A percentile compares a stretch with the other conserved stretches of the same genome.
Evolutionary conservation across 2,113 vertebrate species (phyloP).

Genomic region (Proterorhinus semilunaris): DNA sequence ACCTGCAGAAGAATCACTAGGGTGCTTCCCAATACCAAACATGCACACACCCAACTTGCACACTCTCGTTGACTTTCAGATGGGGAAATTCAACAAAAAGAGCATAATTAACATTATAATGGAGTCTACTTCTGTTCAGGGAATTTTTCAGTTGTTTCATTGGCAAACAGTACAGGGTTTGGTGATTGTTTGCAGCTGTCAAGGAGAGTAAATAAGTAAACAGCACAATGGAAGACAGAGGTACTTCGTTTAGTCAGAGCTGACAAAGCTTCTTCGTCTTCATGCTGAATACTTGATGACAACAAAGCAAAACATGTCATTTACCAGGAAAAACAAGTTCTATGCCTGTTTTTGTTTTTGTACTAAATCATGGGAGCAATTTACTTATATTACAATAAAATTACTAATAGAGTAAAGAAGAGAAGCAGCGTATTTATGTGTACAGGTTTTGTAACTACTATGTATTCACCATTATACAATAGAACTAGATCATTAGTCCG

Average conservation of each 20-base stretch:
- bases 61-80: constrained; percentile 41
- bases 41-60: constrained; percentile 26
- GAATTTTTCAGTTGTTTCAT: constrained; percentile 46
- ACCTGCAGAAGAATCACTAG: constrained; percentile 73
- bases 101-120: constrained; percentile 72
- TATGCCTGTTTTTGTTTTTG: background rate
- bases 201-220: constrained; percentile 57
- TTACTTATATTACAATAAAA: no score
- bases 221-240: constrained; percentile 54
- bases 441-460: no score
- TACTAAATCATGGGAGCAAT: background rate
- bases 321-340: constrained; percentile 27
- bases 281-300: constrained; percentile 59
- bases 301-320: constrained; percentile 43
- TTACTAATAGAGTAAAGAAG: no score
- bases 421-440: no score
- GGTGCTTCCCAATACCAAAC: constrained; percentile 63
- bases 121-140: constrained; percentile 63
- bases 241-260: constrained; percentile 58
- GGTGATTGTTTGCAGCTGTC: constrained; percentile 48
- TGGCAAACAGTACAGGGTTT: constrained; percentile 60
- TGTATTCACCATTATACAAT: no score
- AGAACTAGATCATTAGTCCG: no score
- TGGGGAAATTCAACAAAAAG: constrained; percentile 63
- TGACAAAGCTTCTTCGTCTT: constrained; percentile 63